Conservation (phyloP, 2,113 vertebrate genomes). For the Bos indicus region DNA sequence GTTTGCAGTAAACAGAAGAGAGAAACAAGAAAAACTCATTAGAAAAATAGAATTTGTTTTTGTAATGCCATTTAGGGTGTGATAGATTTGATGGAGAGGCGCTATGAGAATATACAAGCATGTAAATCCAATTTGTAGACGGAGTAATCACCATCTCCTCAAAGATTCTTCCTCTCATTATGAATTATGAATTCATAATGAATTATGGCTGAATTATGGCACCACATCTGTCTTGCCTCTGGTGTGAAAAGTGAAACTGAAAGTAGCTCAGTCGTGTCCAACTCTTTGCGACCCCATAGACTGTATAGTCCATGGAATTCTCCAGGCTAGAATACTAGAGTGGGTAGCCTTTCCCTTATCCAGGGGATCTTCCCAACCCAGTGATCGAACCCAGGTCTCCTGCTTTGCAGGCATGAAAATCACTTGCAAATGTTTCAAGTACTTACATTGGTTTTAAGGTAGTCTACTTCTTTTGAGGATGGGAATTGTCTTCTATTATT, state of each 20-base stretch:
- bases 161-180: background rate
- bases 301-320: background rate
- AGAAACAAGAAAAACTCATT: slow-evolving; percentile 22
- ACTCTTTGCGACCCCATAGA: background rate
- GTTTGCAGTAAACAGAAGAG: background rate
- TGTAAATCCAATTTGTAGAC: slow-evolving; percentile 7
- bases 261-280: accelerated
- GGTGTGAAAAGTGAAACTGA: background rate
- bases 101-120: background rate
- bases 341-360: background rate
- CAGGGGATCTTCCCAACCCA: background rate
- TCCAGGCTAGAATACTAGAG: background rate
- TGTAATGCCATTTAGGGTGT: background rate
- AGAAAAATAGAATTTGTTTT: slow-evolving; percentile 19
- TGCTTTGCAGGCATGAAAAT: background rate
- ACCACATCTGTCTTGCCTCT: background rate
- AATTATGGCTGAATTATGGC: background rate
- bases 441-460: background rate
- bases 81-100: background rate
- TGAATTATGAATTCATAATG: no score
- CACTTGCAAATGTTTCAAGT: background rate
- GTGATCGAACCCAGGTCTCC: background rate
- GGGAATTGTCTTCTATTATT: background rate
- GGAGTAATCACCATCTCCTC: background rate
- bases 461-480: background rate